A percentile compares a stretch with the other conserved stretches of the same genome.
phyloP scores from a whole-genome alignment of 2,113 vertebrate genomes.

The Pachyramphus minor region DNA sequence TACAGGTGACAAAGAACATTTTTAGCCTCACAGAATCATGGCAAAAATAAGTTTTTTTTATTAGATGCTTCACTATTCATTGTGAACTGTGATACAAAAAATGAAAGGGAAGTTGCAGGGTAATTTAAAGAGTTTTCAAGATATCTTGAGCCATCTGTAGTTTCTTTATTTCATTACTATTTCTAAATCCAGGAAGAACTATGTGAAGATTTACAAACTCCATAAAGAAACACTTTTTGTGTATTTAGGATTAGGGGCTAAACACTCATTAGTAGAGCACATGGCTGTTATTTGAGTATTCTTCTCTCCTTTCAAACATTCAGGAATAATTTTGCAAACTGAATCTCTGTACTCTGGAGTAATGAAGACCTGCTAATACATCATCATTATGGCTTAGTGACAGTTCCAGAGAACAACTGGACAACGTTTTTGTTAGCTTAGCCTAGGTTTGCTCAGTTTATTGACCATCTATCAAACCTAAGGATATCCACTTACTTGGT shows the following conservation, averaged over 20 bases:
- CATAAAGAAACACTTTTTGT: slow-evolving; percentile 21
- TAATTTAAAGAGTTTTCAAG: slow-evolving; percentile 32
- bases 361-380: neutral
- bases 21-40: neutral
- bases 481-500: neutral
- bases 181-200: slow-evolving; percentile 33
- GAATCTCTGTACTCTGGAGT: neutral
- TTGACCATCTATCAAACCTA: neutral
- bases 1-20: neutral
- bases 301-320: neutral
- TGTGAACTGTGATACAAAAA: neutral
- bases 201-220: neutral
- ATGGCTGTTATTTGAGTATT: slow-evolving; percentile 12
- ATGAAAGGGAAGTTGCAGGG: neutral
- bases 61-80: neutral
- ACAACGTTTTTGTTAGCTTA: neutral
- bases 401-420: neutral
- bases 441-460: neutral
- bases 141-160: neutral
- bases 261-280: neutral
- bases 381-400: neutral
- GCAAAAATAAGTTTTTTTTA: neutral
- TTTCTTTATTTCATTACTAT: slow-evolving; percentile 19
- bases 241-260: slow-evolving; percentile 2
- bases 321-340: neutral